These are phyloP conservation scores for Pelosia muscerda DNA, from an alignment of 2,888 invertebrate species.

Conservation along the genomic window DNA sequence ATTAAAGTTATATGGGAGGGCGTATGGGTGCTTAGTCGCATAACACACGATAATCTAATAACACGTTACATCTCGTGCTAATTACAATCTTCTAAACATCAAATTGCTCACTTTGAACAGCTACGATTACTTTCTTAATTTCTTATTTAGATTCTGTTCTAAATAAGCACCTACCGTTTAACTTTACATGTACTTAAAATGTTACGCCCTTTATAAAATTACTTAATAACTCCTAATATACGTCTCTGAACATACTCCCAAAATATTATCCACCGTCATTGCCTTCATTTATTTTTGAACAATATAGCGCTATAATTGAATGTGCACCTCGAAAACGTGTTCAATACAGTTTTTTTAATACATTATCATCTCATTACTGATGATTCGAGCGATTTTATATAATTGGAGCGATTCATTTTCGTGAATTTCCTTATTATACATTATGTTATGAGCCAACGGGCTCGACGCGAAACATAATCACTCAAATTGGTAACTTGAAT, in stretches of 20 bases:
- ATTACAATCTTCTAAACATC: slow-evolving; percentile 18
- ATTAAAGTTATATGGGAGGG: slow-evolving; percentile 13
- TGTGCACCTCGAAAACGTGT: slow-evolving; percentile 49
- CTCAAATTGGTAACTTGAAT: slow-evolving; percentile 80
- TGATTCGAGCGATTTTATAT: slow-evolving; percentile 65
- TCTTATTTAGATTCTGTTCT: slow-evolving; percentile 16
- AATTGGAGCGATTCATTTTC: slow-evolving; percentile 65
- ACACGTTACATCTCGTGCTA: slow-evolving; percentile 15
- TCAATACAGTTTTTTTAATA: slow-evolving; percentile 56
- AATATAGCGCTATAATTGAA: slow-evolving; percentile 46
- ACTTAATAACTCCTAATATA: slow-evolving; percentile 36
- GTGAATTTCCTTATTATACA: slow-evolving; percentile 71
- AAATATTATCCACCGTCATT: slow-evolving; percentile 24
- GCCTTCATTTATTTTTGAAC: slow-evolving; percentile 31
- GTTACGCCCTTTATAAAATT: slow-evolving; percentile 17
- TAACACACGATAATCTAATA: slow-evolving; percentile 14
- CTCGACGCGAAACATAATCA: slow-evolving; percentile 68
- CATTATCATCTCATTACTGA: slow-evolving; percentile 77
- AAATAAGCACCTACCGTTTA: slow-evolving; percentile 11
- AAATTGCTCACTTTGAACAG: slow-evolving; percentile 15
- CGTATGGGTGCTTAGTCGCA: slow-evolving; percentile 4
- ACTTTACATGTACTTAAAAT: slow-evolving; percentile 7
- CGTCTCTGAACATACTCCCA: slow-evolving; percentile 20
- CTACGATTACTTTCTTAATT: slow-evolving; percentile 6
- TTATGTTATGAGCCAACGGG: slow-evolving; percentile 67